Base-by-base conservation (phyloP, 2,888 invertebrate species). In the Steinernema carpocapsae region DNA sequence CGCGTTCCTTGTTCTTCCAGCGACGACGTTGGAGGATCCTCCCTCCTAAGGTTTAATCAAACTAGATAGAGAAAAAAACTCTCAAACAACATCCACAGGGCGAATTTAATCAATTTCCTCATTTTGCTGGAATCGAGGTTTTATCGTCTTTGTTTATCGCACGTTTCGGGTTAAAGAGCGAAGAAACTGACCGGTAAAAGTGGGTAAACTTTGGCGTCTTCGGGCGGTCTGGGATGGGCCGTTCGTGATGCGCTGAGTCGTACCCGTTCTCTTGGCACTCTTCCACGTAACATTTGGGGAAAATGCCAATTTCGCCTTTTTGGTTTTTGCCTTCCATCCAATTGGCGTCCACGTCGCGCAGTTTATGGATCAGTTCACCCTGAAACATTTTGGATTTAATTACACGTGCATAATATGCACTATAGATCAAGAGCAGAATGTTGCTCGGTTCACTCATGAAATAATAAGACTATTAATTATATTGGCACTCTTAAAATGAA, bases 231-330 rank as follows among this genome's bases (percentile, higher is more conserved):
- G 78, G 78, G 19, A 76, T 73, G 51, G 56, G 48, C n/a, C 56
- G 64, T 43, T 56, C 74, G 37, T 37, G 10, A 19, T 42, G 42
- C n/a, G 19, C 22, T 17, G 22, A 42, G 32, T 74, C 75, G 51
- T 48, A 46, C 29, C 72, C 56, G 32, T 80, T 74, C 26, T 71
- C 79, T 22, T 71, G 52, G 72, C 59, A 51, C 43, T 73, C 56
- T 37, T 56, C 76, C 14, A 85, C 85, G 76, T 85, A 85, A 59
- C 79, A 79, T 12, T 76, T 73, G 6, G 85, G 85, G 71, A 85
- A 85, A 48, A 85, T 85, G 51, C 85, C 85, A 71, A 85, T 80
- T 64, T 79, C 75, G n/a, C 84, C 85, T 24, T 81, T 78, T 56
- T 82, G 78, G 72, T 84, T 85, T 19, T 74, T 76, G 29, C 84